phyloP scores from a whole-genome alignment of 1,140 invertebrate species.

The Bombyx mandarina region DNA sequence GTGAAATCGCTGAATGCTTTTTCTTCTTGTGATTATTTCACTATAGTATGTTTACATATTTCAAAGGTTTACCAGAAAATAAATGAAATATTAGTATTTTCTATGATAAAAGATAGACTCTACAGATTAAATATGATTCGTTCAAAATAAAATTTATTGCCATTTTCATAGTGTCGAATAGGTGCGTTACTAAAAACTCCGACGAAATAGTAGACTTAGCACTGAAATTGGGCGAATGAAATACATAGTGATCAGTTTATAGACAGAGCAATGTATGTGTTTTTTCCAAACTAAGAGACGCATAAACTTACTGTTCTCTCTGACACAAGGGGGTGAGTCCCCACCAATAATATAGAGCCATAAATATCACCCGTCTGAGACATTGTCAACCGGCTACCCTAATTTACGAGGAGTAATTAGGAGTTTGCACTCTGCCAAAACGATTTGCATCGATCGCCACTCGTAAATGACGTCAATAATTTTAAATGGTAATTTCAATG shows the following conservation, averaged over 20 bases:
- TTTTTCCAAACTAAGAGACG: conserved; percentile 8
- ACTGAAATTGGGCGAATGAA: too few species aligned
- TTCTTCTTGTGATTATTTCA: neutral
- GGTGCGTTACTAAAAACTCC: too few species aligned
- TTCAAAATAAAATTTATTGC: too few species aligned
- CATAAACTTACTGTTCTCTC: conserved; percentile 23
- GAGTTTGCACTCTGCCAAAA: conserved; percentile 70
- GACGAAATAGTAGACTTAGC: too few species aligned
- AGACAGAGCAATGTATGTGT: too few species aligned
- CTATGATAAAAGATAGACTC: too few species aligned
- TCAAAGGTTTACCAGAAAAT: too few species aligned
- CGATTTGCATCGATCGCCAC: conserved; percentile 63
- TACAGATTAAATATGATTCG: too few species aligned
- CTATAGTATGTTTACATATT: too few species aligned
- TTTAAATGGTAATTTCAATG: conserved; percentile 5
- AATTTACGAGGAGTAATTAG: conserved; percentile 69
- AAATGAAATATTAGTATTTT: too few species aligned
- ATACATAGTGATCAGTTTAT: too few species aligned
- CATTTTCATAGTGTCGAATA: too few species aligned
- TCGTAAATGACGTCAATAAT: conserved; percentile 8
- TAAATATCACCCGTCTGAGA: conserved; percentile 65
- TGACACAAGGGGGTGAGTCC: conserved; percentile 31
- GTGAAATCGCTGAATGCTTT: conserved; percentile 9
- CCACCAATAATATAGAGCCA: conserved; percentile 13
- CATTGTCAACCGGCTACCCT: conserved; percentile 67